Evolutionary conservation across 2,113 vertebrate species (phyloP).

Genomic region (Corvus cornix): DNA sequence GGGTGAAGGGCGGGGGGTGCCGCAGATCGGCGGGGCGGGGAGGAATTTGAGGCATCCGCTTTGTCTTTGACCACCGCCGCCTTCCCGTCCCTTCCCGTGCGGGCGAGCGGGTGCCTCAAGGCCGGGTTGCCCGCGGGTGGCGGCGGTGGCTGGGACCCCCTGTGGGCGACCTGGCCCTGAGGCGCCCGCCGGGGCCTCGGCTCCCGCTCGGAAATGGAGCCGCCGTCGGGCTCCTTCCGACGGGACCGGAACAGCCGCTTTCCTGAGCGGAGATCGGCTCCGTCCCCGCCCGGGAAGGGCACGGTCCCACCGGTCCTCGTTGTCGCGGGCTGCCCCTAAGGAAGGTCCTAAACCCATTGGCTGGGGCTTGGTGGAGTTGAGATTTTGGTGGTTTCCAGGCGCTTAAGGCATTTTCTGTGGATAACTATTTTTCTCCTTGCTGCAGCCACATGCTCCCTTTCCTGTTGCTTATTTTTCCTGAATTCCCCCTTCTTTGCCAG

Average conservation of each 20-base stretch:
- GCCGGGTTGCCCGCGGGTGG: not conserved
- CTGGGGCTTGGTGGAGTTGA: not conserved
- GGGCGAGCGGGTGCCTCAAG: not conserved
- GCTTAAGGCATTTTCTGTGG: not conserved
- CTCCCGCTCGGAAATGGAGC: conserved; percentile 41
- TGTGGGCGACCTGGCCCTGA: not conserved
- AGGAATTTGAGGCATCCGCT: conserved; percentile 77
- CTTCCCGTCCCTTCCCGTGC: not conserved
- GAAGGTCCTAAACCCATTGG: not conserved
- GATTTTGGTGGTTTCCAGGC: not conserved
- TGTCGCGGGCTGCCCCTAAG: not conserved
- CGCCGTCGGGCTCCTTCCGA: conserved; percentile 47
- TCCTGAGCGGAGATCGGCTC: conserved; percentile 36
- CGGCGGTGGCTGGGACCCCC: not conserved
- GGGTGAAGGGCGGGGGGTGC: not conserved
- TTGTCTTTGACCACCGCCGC: conserved; percentile 70
- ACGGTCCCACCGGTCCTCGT: not conserved
- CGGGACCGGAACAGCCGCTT: conserved; percentile 58
- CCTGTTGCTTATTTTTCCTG: not conserved
- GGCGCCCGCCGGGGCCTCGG: not conserved
- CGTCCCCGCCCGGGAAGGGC: conserved; percentile 19
- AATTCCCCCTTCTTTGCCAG: not conserved
- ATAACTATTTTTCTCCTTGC: not conserved
- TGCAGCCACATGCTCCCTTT: not conserved
- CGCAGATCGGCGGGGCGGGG: conserved; percentile 39